phyloP scores from a whole-genome alignment of 1,140 invertebrate species.

The Venustaconcha ellipsiformis region DNA sequence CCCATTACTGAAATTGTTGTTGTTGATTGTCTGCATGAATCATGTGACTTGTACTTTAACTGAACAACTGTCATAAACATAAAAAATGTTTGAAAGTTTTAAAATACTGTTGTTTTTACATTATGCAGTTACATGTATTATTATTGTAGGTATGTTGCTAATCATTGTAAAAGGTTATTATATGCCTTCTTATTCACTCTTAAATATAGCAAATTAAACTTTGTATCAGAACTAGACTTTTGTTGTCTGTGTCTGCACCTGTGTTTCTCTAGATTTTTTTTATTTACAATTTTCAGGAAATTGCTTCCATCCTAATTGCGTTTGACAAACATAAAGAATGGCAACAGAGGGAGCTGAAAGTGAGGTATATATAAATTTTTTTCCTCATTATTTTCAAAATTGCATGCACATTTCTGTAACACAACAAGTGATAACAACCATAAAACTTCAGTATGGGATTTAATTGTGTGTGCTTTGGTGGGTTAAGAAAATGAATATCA shows the following conservation, averaged over 20 bases:
- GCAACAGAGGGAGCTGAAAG: constrained; percentile 97
- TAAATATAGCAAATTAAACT: neutral
- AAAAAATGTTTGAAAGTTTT: no score
- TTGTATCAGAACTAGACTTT: neutral
- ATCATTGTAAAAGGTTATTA: neutral
- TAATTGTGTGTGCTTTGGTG: no score
- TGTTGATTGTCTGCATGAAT: no score
- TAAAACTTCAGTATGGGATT: no score
- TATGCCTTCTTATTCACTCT: neutral
- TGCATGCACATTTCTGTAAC: no score
- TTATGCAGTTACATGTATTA: no score
- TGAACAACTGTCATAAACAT: no score
- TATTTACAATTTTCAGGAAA: constrained; percentile 80
- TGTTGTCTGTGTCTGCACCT: neutral
- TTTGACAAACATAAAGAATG: constrained; percentile 96
- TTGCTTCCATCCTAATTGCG: constrained; percentile 95
- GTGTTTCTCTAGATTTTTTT: neutral
- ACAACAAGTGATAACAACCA: no score
- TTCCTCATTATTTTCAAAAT: neutral
- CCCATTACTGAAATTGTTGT: no score
- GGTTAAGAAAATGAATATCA: no score
- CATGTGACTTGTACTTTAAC: no score
- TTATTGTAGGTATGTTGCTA: neutral
- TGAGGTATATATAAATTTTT: constrained; percentile 76
- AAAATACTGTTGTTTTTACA: no score